These are phyloP conservation scores for Hippoglossus hippoglossus DNA, from an alignment of 2,797 vertebrate genomes.

Conservation along the genomic window DNA sequence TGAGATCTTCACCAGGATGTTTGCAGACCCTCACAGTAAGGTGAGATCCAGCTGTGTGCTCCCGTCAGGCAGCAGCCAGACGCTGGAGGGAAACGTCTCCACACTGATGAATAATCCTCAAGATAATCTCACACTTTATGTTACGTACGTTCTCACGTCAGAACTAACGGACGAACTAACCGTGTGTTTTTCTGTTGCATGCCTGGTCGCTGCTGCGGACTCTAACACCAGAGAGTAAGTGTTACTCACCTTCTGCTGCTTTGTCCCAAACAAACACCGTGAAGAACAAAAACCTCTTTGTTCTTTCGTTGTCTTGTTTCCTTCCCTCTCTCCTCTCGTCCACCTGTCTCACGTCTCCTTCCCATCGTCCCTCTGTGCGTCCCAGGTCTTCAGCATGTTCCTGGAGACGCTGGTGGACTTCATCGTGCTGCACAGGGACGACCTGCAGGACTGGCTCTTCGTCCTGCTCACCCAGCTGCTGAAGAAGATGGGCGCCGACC, in stretches of 20 bases:
- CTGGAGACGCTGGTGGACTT: constrained; percentile 98
- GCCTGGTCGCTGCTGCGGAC: constrained; percentile 87
- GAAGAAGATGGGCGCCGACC: constrained; percentile 98
- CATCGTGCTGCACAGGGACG: constrained; percentile 94
- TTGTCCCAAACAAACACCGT: neutral
- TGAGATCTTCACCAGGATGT: constrained; percentile 98
- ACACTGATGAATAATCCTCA: too few species aligned
- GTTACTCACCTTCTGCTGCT: constrained; percentile 11
- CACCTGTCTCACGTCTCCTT: neutral
- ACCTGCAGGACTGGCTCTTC: constrained; percentile 97
- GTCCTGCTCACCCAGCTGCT: constrained; percentile 95
- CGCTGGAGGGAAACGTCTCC: too few species aligned
- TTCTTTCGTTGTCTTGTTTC: neutral
- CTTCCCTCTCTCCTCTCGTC: neutral
- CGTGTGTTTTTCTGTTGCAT: constrained; percentile 88
- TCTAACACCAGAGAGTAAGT: constrained; percentile 94
- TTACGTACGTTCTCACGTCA: neutral
- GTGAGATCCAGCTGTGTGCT: constrained; percentile 71
- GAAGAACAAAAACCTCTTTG: neutral
- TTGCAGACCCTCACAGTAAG: constrained; percentile 97
- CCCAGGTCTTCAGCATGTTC: constrained; percentile 90
- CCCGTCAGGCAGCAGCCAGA: neutral
- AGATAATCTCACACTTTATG: too few species aligned
- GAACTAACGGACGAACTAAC: constrained; percentile 74
- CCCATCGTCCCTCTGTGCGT: neutral